These are phyloP conservation scores for Hyles vespertilio DNA, from an alignment of 1,140 invertebrate species.

Conservation along the genomic window DNA sequence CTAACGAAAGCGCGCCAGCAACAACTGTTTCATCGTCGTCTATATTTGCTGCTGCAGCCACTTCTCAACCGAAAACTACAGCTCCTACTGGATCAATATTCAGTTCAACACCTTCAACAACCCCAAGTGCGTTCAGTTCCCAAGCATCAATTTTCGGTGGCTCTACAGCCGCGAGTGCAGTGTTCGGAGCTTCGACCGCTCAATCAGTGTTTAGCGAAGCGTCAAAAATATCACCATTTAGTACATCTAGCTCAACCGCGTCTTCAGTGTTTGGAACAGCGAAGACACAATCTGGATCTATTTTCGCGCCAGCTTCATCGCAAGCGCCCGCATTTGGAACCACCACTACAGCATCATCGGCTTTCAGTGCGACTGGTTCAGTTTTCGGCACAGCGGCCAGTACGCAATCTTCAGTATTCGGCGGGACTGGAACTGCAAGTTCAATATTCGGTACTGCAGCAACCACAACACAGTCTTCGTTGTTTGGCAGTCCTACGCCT, in stretches of 20 bases:
- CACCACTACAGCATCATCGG: slow-evolving; percentile 13
- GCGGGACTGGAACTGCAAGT: slow-evolving; percentile 16
- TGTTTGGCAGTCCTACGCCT: slow-evolving; percentile 21
- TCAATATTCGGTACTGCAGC: slow-evolving; percentile 31
- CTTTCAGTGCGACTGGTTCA: slow-evolving; percentile 11
- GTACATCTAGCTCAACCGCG: slow-evolving; percentile 10
- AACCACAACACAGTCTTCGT: slow-evolving; percentile 29
- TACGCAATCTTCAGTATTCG: slow-evolving; percentile 18
- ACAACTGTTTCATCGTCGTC: slow-evolving; percentile 28
- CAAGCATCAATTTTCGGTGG: slow-evolving; percentile 26
- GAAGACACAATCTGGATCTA: not conserved
- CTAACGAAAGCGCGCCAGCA: slow-evolving; percentile 3
- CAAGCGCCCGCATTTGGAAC: slow-evolving; percentile 17
- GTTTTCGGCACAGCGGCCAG: slow-evolving; percentile 11
- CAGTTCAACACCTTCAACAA: slow-evolving; percentile 19
- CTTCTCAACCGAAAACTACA: slow-evolving; percentile 26
- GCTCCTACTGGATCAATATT: slow-evolving; percentile 25
- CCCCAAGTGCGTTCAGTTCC: slow-evolving; percentile 16
- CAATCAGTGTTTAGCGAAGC: slow-evolving; percentile 25
- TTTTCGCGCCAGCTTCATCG: slow-evolving; percentile 11
- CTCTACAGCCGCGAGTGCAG: slow-evolving; percentile 11
- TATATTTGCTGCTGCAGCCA: slow-evolving; percentile 40
- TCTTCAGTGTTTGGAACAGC: slow-evolving; percentile 20
- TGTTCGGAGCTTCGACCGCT: slow-evolving; percentile 12
- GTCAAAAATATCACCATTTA: slow-evolving; percentile 22